A percentile compares a stretch with the other conserved stretches of the same genome.
phyloP scores from a whole-genome alignment of 2,888 invertebrate genomes.

The Dolichomitus sp. region DNA sequence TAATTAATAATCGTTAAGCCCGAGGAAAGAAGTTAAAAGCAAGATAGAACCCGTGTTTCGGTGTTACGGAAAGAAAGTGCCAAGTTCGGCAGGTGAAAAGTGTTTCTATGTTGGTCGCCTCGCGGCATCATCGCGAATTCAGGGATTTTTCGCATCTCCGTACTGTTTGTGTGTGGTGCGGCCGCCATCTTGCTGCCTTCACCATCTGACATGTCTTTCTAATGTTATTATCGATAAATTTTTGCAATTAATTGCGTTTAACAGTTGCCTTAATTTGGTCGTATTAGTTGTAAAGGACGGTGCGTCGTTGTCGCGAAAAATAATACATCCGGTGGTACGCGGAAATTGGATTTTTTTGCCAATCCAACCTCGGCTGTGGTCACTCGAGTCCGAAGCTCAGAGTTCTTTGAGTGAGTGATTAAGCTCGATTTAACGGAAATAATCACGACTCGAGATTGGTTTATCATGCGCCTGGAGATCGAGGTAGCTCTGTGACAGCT shows the following conservation, averaged over 20 bases:
- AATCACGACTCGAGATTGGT: neutral
- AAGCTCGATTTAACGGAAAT: neutral
- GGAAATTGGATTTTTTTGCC: constrained; percentile 22
- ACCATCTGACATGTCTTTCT: constrained; percentile 83
- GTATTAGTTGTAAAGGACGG: constrained; percentile 4
- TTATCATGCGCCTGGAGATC: neutral
- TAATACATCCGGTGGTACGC: constrained; percentile 37
- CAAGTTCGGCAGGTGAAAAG: constrained; percentile 47
- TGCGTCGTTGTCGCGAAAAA: constrained; percentile 23
- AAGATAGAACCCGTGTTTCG: neutral
- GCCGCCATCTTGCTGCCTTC: constrained; percentile 82
- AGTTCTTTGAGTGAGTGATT: constrained; percentile 9
- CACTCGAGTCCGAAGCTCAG: constrained; percentile 19
- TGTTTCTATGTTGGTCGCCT: constrained; percentile 53
- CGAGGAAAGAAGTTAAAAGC: neutral
- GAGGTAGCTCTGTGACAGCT: neutral
- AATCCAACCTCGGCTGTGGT: constrained; percentile 57
- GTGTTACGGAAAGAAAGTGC: constrained; percentile 18
- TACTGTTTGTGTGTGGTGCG: constrained; percentile 73
- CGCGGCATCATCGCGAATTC: constrained; percentile 70
- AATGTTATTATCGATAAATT: constrained; percentile 83
- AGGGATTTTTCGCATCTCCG: constrained; percentile 70
- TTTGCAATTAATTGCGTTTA: constrained; percentile 63
- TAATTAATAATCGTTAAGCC: neutral
- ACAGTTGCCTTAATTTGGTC: constrained; percentile 56